Base-by-base conservation (phyloP, 2,113 vertebrate species). In the Brachyhypopomus gauderio region DNA sequence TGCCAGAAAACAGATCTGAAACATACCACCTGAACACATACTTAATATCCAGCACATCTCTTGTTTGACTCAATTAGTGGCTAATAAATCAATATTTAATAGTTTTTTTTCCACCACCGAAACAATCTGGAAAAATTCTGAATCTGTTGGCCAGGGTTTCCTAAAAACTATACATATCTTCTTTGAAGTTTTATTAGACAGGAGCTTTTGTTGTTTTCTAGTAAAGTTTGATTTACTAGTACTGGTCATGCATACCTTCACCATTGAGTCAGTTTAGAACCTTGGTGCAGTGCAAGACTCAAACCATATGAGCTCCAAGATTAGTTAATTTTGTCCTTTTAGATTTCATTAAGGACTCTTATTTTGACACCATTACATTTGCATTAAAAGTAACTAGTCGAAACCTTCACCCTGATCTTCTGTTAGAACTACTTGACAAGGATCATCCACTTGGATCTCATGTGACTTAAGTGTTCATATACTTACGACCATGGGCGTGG, bases 1-100 rank as follows among this genome's bases (percentile, higher is more conserved):
- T 64, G 41, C 41, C 34, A 19, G 23, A 41, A 77, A 77, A 14
- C 41, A n/a, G 11, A 36, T 36, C 64, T 66, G 45, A 20, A 66
- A 66, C 36, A 34, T n/a, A 23, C 78, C 78, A 72, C 55, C 23
- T 27, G 36, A 14, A 59, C 64, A 58, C 70, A 66, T 6, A 45
- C 55, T n/a, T 30, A 19, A 69, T 70, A 70, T n/a, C 7, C 67
- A 16, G 63, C 75, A 58, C n/a, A 38, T 14, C 27, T 38, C 30
- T 38, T 69, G 36, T 63, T 14, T 78, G 4, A 67, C 2, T n/a
- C 34, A 9, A 30, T 30, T 30, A 30, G 4, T 41, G 4, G 5
- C 9, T 52, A 52, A 52, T 52, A 14, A 52, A 52, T 12, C 8
- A 52, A 52, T 12, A 52, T 52, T 12, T 14, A 52, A 52, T 52